Base-by-base conservation (phyloP, 1,140 invertebrate genomes). In the Holcopasites calliopsidis region DNA sequence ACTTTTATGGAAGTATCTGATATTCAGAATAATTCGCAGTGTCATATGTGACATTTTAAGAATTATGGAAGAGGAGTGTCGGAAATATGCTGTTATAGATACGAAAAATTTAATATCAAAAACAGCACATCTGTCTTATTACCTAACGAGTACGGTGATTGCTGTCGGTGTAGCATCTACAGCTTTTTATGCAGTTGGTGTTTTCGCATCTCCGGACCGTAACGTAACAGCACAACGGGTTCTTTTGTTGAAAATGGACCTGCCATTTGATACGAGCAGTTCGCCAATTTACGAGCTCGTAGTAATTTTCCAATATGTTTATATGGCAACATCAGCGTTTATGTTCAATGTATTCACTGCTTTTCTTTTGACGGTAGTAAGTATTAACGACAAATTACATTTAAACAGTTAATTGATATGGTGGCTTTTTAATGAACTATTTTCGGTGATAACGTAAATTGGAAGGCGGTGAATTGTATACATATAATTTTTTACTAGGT, bases 211-310 rank as follows among this genome's bases (percentile, higher is more conserved):
- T 2, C 23, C 18, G 6, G 3, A 10, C 0, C 3, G 1, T 7
- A 40, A 50, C 1, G 11, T n/a, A 10, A 52, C 54, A 0, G 6
- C 21, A 31, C n/a, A 31, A 2, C 64, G 72, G 33, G 31, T 73
- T 16, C 64, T 81, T 6, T 42, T 77, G 6, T 26, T 81, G 11
- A 77, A 74, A 23, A 82, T 81, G 74, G 75, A 82, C 10, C 60
- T 81, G 21, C 75, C 79, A 8, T 82, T 81, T 52, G 64, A 78
- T 13, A 70, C 33, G 8, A 38, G 7, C 13, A 44, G 10, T 3
- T 82, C 79, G 13, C 79, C 80, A 1, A 47, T 57, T 64, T 82
- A 81, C 58, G 75, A 82, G 42, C 28, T 82, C 3, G 64, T 82
- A 38, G 18, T 77, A 60, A 44, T 21, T 18, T 23, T 21, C 31